Conservation (phyloP, 2,888 invertebrate genomes). For the Teinopalpus imperialis region DNA sequence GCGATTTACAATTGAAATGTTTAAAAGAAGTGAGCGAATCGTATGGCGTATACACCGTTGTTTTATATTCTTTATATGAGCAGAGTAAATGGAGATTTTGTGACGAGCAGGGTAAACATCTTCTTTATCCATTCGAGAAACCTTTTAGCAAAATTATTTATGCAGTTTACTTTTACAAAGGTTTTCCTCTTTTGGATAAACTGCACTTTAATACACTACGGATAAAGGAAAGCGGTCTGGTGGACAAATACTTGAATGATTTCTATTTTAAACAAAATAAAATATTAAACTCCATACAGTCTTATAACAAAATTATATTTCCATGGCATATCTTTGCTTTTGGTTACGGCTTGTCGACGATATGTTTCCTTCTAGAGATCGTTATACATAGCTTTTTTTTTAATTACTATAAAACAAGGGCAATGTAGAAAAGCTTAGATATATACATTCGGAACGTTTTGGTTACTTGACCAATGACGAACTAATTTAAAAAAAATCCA, state of each 20-base stretch:
- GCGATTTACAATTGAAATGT: constrained; percentile 29
- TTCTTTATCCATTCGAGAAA: constrained; percentile 34
- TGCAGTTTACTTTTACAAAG: constrained; percentile 53
- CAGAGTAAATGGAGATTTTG: constrained; percentile 16
- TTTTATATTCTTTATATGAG: constrained; percentile 16
- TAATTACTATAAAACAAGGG: too few species aligned
- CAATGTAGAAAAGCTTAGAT: too few species aligned
- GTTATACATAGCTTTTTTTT: too few species aligned
- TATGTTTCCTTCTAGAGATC: constrained; percentile 35
- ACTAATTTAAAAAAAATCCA: too few species aligned
- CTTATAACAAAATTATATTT: constrained; percentile 31
- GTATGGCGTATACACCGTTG: constrained; percentile 28
- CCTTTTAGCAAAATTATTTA: constrained; percentile 48
- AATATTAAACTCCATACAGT: constrained; percentile 15
- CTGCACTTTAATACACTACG: constrained; percentile 38
- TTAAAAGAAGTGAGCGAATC: constrained; percentile 30
- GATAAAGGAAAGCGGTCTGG: constrained; percentile 49
- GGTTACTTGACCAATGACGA: too few species aligned
- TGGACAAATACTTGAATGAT: constrained; percentile 27
- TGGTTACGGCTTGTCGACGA: constrained; percentile 37
- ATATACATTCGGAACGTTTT: too few species aligned
- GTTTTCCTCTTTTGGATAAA: constrained; percentile 46
- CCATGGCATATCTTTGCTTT: constrained; percentile 45
- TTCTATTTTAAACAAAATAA: constrained; percentile 19
- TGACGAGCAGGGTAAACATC: constrained; percentile 21